Evolutionary conservation across 2,888 invertebrate genomes (phyloP).

Genomic region (Heliconius aoede): DNA sequence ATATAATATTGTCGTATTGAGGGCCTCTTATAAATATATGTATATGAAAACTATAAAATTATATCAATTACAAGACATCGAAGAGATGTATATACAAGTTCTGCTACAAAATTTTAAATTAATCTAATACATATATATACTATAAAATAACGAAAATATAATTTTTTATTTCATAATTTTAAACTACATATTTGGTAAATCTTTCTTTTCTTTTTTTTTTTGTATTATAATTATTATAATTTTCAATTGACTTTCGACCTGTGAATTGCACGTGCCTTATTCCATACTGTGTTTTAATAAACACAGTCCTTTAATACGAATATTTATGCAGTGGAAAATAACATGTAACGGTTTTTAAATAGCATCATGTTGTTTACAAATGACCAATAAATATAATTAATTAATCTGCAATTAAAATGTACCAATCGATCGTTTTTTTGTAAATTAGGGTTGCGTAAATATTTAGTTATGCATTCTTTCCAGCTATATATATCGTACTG

Average conservation of each 20-base stretch:
- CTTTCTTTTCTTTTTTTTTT: neutral
- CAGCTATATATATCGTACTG: too few species aligned
- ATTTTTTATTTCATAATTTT: neutral
- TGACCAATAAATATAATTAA: neutral
- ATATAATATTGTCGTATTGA: conserved; percentile 44
- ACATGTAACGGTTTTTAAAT: neutral
- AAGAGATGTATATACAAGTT: neutral
- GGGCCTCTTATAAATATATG: neutral
- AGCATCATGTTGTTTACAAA: conserved; percentile 1
- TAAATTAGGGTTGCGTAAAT: conserved; percentile 1
- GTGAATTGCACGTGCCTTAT: neutral
- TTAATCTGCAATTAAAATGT: conserved; percentile 21
- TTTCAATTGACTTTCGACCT: conserved; percentile 1
- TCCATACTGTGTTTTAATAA: neutral
- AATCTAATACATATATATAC: neutral
- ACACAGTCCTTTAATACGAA: neutral
- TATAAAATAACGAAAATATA: neutral
- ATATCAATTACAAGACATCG: neutral
- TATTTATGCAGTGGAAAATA: conserved; percentile 13
- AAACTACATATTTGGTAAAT: neutral
- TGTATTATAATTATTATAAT: neutral
- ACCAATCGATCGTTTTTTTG: conserved; percentile 7
- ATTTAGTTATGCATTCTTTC: neutral
- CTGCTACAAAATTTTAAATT: neutral
- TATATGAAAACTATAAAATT: neutral